Evolutionary conservation across 2,797 vertebrate genomes (phyloP), one percentile per base, ranked within the genome.

Genomic region (Streptopelia turtur): DNA sequence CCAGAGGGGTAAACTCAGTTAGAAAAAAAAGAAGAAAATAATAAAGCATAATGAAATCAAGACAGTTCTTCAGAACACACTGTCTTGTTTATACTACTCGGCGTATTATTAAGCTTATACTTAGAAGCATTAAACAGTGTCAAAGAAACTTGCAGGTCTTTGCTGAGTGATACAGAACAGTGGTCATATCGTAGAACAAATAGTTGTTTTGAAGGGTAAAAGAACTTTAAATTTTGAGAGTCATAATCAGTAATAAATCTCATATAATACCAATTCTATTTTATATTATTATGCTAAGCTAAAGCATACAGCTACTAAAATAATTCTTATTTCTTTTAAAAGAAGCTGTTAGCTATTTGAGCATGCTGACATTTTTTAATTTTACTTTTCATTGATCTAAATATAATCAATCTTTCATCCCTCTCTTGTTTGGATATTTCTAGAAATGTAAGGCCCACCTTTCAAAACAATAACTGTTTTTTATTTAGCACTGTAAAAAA

Each of bases 1-100:
- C 83, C 79, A 92, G 74, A 93, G 77, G 52, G 47, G 49, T 77
- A 78, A 87, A 82, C 57, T 83, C 56, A 47, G 43, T 89, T 70
- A 66, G 16, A 23, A 50, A 63, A 30, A 87, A 87, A 65, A 68
- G 15, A 63, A 56, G 9, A 61, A 85, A 61, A 43, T 33, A 70
- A 45, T 30, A 61, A 82, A 80, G 50, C 77, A 81, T 77, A 71
- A 92, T 71, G 60, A 91, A 88, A 83, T 86, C 41, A 91, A 91
- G 52, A 56, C 16, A 81, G 74, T 77, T 92, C 60, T 78, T 81
- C 56, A 83, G 79, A 88, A 78, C 33, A 63, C 9, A 49, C 31
- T 18, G 45, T 41, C 30, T 88, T 65, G 21, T 87, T 94, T 37
- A 25, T 68, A 35, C 65, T 70, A 37, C 39, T 87, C 52, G 88